Evolutionary conservation across 2,888 invertebrate genomes (phyloP).

Genomic region (Lysandra coridon): DNA sequence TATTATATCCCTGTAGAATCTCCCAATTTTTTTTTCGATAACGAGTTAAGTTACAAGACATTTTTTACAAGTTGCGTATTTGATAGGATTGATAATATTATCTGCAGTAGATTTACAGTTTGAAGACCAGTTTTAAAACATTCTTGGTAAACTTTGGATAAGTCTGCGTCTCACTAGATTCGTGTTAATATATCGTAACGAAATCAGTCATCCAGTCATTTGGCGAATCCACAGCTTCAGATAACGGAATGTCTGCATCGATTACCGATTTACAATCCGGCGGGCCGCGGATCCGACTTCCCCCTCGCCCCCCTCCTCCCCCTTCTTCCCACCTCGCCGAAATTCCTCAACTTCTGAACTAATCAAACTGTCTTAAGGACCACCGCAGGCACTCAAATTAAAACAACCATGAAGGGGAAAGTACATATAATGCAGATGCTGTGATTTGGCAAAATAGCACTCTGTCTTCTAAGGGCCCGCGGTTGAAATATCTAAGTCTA

Average conservation of each 20-base stretch:
- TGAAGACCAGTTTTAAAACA: too few species aligned
- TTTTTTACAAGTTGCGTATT: too few species aligned
- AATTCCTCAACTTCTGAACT: slow-evolving; percentile 55
- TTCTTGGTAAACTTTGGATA: too few species aligned
- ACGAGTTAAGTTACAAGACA: too few species aligned
- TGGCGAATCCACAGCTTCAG: neutral
- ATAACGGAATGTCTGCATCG: neutral
- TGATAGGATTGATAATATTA: neutral
- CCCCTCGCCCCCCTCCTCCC: neutral
- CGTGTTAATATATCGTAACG: neutral
- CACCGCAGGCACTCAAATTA: slow-evolving; percentile 53
- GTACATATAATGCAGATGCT: neutral
- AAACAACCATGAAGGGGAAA: slow-evolving; percentile 6
- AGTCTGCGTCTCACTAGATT: neutral
- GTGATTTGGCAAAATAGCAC: neutral
- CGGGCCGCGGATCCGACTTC: neutral
- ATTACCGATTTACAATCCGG: slow-evolving; percentile 7
- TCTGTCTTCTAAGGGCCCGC: neutral
- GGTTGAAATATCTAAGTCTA: neutral
- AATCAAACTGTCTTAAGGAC: slow-evolving; percentile 71
- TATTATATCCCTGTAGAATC: too few species aligned
- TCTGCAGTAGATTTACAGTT: too few species aligned
- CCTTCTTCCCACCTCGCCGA: neutral
- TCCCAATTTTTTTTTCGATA: too few species aligned
- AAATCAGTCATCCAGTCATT: neutral